Evolutionary conservation across 1,140 invertebrate species (phyloP).

Genomic region (Drosophila nikananu): DNA sequence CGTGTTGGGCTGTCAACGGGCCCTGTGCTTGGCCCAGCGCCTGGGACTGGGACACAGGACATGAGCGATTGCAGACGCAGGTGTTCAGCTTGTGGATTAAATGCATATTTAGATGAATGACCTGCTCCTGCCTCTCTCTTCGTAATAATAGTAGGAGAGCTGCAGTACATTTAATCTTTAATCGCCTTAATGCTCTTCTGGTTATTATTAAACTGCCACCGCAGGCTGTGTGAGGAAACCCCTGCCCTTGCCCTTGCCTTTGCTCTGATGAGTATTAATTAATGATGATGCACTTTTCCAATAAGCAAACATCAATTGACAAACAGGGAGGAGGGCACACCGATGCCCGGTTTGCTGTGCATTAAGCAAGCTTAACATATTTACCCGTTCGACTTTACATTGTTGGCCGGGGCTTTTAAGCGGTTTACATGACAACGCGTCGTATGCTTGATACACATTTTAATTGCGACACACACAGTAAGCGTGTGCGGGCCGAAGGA

Average conservation of each 20-base stretch:
- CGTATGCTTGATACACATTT: conserved; percentile 66
- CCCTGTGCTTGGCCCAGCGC: conserved; percentile 1
- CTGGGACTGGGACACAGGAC: conserved; percentile 3
- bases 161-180: conserved; percentile 33
- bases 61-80: conserved; percentile 41
- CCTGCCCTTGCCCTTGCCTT: neutral
- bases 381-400: conserved; percentile 51
- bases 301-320: conserved; percentile 38
- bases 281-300: conserved; percentile 40
- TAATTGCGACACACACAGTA: conserved; percentile 63
- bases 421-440: conserved; percentile 65
- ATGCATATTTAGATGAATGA: conserved; percentile 40
- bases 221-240: conserved; percentile 13
- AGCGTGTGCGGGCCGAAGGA: conserved; percentile 12
- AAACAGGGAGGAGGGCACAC: neutral
- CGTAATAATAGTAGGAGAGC: neutral
- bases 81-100: conserved; percentile 32
- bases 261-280: conserved; percentile 27
- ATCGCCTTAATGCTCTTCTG: conserved; percentile 36
- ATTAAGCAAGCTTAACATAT: conserved; percentile 60
- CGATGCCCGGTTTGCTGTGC: conserved; percentile 21
- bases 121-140: neutral
- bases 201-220: conserved; percentile 30
- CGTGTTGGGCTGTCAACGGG: conserved; percentile 47
- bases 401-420: conserved; percentile 54